Conservation (phyloP, 2,888 invertebrate species). For the Tenthredo scrophulariae region DNA sequence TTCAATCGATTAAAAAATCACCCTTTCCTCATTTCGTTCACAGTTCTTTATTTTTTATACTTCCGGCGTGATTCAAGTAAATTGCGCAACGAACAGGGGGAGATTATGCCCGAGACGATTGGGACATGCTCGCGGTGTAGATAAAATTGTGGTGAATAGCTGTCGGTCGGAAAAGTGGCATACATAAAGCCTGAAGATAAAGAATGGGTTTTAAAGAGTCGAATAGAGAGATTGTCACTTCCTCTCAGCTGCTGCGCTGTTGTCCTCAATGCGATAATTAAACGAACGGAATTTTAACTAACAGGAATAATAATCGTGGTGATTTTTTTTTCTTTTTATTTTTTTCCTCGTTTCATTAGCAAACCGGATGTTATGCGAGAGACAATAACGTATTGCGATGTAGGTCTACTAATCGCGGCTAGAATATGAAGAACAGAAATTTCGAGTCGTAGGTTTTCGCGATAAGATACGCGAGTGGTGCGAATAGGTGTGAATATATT, state of each 20-base stretch:
- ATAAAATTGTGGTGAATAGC: neutral
- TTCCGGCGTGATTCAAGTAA: neutral
- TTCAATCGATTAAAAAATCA: too few relatives aligned
- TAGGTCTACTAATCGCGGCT: neutral
- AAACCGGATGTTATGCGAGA: neutral
- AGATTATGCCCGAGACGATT: neutral
- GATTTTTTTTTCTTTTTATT: neutral
- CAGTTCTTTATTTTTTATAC: too few relatives aligned
- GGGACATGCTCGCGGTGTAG: slow-evolving; percentile 1
- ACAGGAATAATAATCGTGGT: neutral
- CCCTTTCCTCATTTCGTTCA: too few relatives aligned
- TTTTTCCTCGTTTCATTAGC: neutral
- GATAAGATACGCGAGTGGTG: neutral
- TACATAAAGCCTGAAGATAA: slow-evolving; percentile 6
- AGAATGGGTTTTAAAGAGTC: slow-evolving; percentile 32
- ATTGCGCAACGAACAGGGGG: neutral
- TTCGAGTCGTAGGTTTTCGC: neutral
- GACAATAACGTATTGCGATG: neutral
- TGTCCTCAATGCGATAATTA: slow-evolving; percentile 32
- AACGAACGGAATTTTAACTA: neutral
- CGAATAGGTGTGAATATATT: neutral
- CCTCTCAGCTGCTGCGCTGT: slow-evolving; percentile 67
- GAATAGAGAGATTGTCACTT: slow-evolving; percentile 64
- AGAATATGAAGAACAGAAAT: neutral
- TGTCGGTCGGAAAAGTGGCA: neutral